phyloP scores from a whole-genome alignment of 2,888 invertebrate species.

The Iphiclides podalirius region DNA sequence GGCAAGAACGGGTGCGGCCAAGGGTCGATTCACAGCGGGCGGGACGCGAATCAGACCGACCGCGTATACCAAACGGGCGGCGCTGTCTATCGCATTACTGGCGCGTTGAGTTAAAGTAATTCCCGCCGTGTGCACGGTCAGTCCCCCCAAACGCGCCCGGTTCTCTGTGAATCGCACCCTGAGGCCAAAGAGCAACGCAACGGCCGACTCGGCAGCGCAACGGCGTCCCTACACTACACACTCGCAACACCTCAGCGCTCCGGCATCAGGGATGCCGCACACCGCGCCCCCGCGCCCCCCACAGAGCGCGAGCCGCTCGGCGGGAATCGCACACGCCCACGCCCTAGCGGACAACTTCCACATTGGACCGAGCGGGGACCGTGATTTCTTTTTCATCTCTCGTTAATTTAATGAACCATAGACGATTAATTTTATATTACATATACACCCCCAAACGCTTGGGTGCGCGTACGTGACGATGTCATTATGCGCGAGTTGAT shows the following conservation, averaged over 20 bases:
- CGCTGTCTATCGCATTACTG: no score
- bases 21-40: background rate
- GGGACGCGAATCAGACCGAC: constrained; percentile 4
- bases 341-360: constrained; percentile 40
- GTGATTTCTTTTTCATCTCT: constrained; percentile 25
- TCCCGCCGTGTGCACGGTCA: no score
- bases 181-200: background rate
- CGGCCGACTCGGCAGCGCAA: background rate
- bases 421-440: constrained; percentile 56
- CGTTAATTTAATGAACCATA: constrained; percentile 46
- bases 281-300: background rate
- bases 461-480: constrained; percentile 72
- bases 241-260: background rate
- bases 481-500: constrained; percentile 77
- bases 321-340: constrained; percentile 44
- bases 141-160: constrained; percentile 9
- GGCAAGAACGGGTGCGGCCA: constrained; percentile 15
- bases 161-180: background rate
- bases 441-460: constrained; percentile 58
- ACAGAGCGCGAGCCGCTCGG: constrained; percentile 30
- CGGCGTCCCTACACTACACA: background rate
- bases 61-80: no score
- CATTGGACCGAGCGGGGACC: constrained; percentile 51
- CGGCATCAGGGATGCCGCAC: background rate
- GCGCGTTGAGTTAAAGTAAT: no score